Evolutionary conservation across 2,888 invertebrate genomes (phyloP), one percentile per base, ranked within the genome.

Genomic region (Lepidocyrtoides sp.): DNA sequence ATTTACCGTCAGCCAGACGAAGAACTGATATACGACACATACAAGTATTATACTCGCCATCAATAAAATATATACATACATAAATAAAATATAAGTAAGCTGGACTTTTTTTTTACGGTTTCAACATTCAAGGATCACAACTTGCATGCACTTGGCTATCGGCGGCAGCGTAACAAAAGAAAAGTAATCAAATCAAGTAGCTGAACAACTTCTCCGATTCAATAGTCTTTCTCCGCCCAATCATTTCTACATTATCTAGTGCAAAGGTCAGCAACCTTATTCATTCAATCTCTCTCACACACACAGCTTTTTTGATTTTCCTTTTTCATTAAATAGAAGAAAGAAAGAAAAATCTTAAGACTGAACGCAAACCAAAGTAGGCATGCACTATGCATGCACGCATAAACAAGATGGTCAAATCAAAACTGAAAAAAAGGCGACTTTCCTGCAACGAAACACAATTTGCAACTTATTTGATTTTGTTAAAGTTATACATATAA

Each of bases 231-330:
- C 77, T 60, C 75, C 75, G 32, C 83, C 89, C 83, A 83, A 89
- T 89, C 89, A 83, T 83, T 83, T 60, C 63, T 44, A 72, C 89
- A 83, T 89, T 89, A 83, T 89, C 48, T 83, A 36, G 82, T 83
- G 60, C 89, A 83, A 89, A 89, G 89, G 75, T 83, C 89, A 83
- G 72, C 23, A 82, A 89, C 82, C 89, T 77, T 48, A 48, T 83
- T 89, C 63, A 66, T 54, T 81, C 77, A 75, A 86, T 77, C 77
- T 26, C 77, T 44, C 12, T 26, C 60, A 81, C 8, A 20, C 54
- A 44, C 36, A 57, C 41, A 12, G 12, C n/a, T n/a, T 51, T 17
- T 44, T 72, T 14, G 44, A 12, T 44, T 66, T 12, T 66, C 17
- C 54, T 17, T n/a, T 54, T 54, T 17, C 51, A 12, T n/a, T n/a